These are phyloP conservation scores for Danio choprae DNA, from an alignment of 2,797 vertebrate species.

Conservation along the genomic window DNA sequence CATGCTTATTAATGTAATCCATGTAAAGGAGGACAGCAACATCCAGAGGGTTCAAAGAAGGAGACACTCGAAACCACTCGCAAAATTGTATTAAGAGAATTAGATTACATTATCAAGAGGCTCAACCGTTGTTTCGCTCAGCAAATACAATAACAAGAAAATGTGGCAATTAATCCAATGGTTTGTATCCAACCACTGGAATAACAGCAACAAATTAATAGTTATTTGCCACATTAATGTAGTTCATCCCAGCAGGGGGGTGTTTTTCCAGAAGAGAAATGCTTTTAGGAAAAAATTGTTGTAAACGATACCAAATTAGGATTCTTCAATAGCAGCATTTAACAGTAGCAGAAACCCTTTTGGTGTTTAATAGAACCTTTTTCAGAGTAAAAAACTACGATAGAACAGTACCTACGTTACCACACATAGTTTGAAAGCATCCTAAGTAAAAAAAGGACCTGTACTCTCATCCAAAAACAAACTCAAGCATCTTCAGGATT, in stretches of 20 bases:
- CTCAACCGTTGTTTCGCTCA: constrained; percentile 2
- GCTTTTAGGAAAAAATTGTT: too few relatives aligned
- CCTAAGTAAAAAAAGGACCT: too few relatives aligned
- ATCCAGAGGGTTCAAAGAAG: constrained; percentile 19
- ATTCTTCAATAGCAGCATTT: too few relatives aligned
- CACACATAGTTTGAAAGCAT: too few relatives aligned
- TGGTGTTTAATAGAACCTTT: too few relatives aligned
- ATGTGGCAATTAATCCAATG: not conserved
- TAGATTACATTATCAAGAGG: constrained; percentile 6
- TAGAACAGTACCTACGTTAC: too few relatives aligned
- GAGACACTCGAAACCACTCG: constrained; percentile 20
- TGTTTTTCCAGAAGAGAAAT: not conserved
- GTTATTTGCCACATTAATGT: constrained; percentile 4
- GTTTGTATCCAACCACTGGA: not conserved
- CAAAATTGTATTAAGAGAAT: constrained; percentile 28
- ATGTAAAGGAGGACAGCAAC: constrained; percentile 26
- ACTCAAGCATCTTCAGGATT: too few relatives aligned
- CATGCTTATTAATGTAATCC: constrained; percentile 49
- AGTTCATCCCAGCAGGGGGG: not conserved
- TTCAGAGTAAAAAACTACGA: too few relatives aligned
- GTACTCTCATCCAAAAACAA: too few relatives aligned
- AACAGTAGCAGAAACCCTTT: too few relatives aligned
- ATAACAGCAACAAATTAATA: not conserved
- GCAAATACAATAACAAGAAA: constrained; percentile 5
- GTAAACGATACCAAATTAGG: too few relatives aligned